Evolutionary conservation across 2,888 invertebrate species (phyloP).

Genomic region (Ctena decussata): DNA sequence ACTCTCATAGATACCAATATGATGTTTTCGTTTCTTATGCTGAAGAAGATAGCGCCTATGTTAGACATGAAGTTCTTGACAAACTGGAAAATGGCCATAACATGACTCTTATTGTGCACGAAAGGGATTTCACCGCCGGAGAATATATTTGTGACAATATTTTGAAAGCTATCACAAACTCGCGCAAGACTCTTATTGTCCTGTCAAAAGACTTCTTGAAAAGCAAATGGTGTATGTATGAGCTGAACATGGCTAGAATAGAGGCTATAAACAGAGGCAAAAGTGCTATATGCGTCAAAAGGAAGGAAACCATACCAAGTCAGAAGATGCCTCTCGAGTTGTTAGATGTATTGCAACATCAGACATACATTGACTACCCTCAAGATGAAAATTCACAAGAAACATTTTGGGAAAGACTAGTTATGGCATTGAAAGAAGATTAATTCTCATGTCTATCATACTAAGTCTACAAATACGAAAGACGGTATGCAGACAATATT

Average conservation of each 20-base stretch:
- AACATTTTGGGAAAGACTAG: background rate
- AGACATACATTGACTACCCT: background rate
- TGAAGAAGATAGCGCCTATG: constrained; percentile 27
- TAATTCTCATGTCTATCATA: no score
- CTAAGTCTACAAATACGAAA: no score
- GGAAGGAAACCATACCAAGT: background rate
- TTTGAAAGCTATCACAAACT: constrained; percentile 41
- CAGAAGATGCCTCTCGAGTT: background rate
- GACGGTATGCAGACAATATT: no score
- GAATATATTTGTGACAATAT: constrained; percentile 52
- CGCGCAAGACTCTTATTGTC: constrained; percentile 40
- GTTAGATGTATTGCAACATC: background rate
- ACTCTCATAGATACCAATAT: background rate
- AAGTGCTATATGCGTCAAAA: background rate
- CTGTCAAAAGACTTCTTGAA: constrained; percentile 42
- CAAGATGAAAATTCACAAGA: background rate
- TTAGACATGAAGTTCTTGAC: constrained; percentile 20
- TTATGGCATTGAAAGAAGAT: background rate
- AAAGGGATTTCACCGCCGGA: constrained; percentile 51
- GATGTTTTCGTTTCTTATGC: constrained; percentile 58
- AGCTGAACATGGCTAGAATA: constrained; percentile 62
- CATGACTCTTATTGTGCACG: constrained; percentile 41
- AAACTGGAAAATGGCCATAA: constrained; percentile 37
- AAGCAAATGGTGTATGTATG: constrained; percentile 59
- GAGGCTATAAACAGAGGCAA: constrained; percentile 6